A percentile compares a stretch with the other conserved stretches of the same genome.
Evolutionary conservation across 2,113 vertebrate species (phyloP).

Genomic region (Petromus typicus): DNA sequence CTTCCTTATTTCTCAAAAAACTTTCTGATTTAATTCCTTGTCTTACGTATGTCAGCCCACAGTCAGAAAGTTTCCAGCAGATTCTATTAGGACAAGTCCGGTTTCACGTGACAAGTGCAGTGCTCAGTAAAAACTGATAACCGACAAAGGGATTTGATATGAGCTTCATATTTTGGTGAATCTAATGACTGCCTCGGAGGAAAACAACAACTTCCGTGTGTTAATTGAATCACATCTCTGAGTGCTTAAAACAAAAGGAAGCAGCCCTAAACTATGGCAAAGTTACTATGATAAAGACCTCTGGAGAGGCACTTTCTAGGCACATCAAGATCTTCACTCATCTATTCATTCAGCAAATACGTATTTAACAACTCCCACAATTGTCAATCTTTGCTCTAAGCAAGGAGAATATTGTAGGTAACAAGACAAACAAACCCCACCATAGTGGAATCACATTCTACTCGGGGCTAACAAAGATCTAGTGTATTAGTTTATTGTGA

Average conservation of each 20-base stretch:
- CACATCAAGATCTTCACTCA: background rate
- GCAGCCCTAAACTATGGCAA: background rate
- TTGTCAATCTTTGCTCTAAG: constrained; percentile 22
- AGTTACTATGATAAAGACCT: background rate
- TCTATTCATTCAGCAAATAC: constrained; percentile 34
- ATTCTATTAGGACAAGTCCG: background rate
- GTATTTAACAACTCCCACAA: background rate
- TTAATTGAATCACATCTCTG: constrained; percentile 34
- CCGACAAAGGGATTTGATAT: background rate
- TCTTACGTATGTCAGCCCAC: background rate
- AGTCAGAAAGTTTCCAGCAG: constrained; percentile 1
- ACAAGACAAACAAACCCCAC: background rate
- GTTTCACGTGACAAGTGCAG: background rate
- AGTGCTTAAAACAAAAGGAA: background rate
- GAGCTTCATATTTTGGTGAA: background rate
- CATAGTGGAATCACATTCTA: constrained; percentile 9
- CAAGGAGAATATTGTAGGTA: background rate
- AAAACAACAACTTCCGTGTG: background rate
- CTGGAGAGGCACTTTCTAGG: background rate
- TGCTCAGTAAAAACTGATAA: constrained; percentile 29
- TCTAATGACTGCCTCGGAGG: background rate
- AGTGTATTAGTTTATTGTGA: background rate
- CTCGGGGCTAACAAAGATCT: background rate
- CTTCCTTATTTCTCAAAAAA: constrained; percentile 20
- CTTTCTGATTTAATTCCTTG: constrained; percentile 24